Evolutionary conservation across 2,888 invertebrate species (phyloP), one percentile per base, ranked within the genome.

Genomic region (Drosophila differens): DNA sequence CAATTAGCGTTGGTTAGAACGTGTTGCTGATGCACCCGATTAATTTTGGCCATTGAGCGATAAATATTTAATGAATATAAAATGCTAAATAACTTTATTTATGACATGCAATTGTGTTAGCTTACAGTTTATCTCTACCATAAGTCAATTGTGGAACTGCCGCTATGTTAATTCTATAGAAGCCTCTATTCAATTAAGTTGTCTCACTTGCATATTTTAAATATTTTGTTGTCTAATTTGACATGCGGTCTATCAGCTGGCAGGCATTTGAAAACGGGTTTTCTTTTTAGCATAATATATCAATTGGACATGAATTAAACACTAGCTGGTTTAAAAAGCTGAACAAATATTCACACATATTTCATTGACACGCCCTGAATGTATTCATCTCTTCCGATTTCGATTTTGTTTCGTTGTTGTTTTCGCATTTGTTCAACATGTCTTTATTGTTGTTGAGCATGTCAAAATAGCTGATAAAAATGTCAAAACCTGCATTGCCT

Each of bases 61-160:
- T 85, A 81, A 76, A 79, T 75, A 82, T 79, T 83, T 80, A 76
- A 81, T 82, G 75, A 73, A 62, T 57, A 66, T 58, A 60, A 81
- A 78, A 77, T 73, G 81, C 60, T 70, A 66, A 80, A 74, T 73
- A 61, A 47, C 44, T 69, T 62, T 68, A 83, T 74, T 76, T 81
- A 76, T 75, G 60, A 58, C 72, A 53, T 35, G 53, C 68, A 72
- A 72, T 53, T 55, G 51, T 61, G 52, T 58, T 59, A 19, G 47
- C 14, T 19, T 52, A 25, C 54, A 60, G 44, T 69, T 62, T 51
- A 54, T 44, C 37, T 55, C 32, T 25, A 57, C 22, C 51, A 63
- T 65, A 62, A 70, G 54, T 77, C 65, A 71, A 58, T 78, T 57
- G 51, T n/a, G 28, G 12, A 55, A 19, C 10, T 39, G 62, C 67